A percentile compares a stretch with the other conserved stretches of the same genome.
Conservation (phyloP, 2,113 vertebrate species). For the Dasyornis broadbenti region DNA sequence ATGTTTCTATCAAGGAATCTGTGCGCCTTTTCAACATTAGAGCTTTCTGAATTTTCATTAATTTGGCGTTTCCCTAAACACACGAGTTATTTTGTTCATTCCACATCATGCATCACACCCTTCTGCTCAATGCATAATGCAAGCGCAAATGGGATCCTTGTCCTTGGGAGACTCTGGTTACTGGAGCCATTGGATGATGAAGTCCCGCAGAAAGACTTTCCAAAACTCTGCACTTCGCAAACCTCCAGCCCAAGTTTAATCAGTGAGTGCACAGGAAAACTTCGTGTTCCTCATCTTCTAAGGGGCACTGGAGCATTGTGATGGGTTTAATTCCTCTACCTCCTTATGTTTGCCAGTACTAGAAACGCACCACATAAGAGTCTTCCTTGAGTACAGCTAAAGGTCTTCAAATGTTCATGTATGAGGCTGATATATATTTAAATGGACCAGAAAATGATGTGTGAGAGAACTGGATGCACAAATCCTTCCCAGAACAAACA, state of each 20-base stretch:
- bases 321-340: constrained; percentile 50
- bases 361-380: constrained; percentile 25
- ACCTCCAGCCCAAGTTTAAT: constrained; percentile 68
- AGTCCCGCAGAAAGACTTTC: constrained; percentile 56
- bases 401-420: constrained; percentile 52
- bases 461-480: constrained; percentile 37
- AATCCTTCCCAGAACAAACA: not conserved
- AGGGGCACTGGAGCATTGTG: constrained; percentile 41
- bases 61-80: constrained; percentile 61
- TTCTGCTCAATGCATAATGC: constrained; percentile 63
- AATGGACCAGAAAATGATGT: constrained; percentile 45
- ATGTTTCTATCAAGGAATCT: constrained; percentile 44
- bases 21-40: constrained; percentile 53
- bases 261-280: constrained; percentile 38
- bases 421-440: constrained; percentile 42
- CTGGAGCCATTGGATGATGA: constrained; percentile 60
- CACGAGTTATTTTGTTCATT: constrained; percentile 66
- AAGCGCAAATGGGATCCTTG: constrained; percentile 63
- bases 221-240: constrained; percentile 69
- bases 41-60: constrained; percentile 65
- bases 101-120: constrained; percentile 68
- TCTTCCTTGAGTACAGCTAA: constrained; percentile 49
- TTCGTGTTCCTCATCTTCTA: constrained; percentile 62
- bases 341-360: constrained; percentile 51
- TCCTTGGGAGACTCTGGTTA: constrained; percentile 64